Percentiles rank a stretch among this genome's conserved stretches.
Evolutionary conservation across 2,113 vertebrate species (phyloP).

Genomic region (Albula glossodonta): DNA sequence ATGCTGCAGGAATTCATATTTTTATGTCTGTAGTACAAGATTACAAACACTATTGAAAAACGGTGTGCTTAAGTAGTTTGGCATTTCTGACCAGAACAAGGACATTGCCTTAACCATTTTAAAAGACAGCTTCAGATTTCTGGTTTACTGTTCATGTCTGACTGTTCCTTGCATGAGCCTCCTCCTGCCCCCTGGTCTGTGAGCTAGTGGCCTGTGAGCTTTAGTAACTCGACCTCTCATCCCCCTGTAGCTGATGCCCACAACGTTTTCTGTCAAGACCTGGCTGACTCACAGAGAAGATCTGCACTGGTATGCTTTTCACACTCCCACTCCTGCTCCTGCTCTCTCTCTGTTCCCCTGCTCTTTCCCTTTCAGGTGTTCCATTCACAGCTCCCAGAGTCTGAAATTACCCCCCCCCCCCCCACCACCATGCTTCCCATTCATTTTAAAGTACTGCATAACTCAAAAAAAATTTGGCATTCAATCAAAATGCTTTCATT

Average conservation of each 20-base stretch:
- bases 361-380: not conserved
- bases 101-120: too few species aligned
- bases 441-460: not conserved
- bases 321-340: not conserved
- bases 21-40: too few species aligned
- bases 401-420: not conserved
- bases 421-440: not conserved
- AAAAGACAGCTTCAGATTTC: too few species aligned
- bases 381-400: not conserved
- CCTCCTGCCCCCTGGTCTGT: not conserved
- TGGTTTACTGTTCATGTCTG: too few species aligned
- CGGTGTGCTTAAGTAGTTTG: too few species aligned
- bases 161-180: not conserved
- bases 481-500: not conserved
- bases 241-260: not conserved
- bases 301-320: not conserved
- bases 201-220: not conserved
- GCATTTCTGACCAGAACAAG: too few species aligned
- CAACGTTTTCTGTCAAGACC: not conserved
- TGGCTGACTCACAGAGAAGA: not conserved
- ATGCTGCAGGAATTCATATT: too few species aligned
- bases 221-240: not conserved
- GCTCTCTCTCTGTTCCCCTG: not conserved
- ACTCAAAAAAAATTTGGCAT: not conserved
- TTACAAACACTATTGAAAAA: too few species aligned